Evolutionary conservation across 1,140 invertebrate species (phyloP).

Genomic region (Drosophila aff.): DNA sequence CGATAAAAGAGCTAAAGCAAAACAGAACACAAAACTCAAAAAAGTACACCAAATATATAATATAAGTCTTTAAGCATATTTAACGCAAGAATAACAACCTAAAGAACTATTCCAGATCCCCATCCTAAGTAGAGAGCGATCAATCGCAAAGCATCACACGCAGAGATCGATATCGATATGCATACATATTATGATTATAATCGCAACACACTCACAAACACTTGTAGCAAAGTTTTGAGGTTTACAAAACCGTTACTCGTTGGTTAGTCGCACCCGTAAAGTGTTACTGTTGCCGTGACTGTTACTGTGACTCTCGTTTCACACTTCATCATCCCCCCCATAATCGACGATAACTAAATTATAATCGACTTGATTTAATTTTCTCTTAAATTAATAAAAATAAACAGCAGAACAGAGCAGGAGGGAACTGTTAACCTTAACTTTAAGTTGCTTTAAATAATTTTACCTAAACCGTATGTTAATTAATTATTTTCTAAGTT

Average conservation of each 20-base stretch:
- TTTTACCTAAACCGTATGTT: constrained; percentile 53
- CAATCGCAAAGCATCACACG: constrained; percentile 49
- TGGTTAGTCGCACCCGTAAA: constrained; percentile 50
- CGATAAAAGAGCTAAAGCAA: constrained; percentile 37
- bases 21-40: constrained; percentile 56
- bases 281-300: constrained; percentile 48
- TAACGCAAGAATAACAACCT: constrained; percentile 43
- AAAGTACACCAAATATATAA: constrained; percentile 58
- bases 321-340: constrained; percentile 27
- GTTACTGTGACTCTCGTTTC: constrained; percentile 49
- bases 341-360: constrained; percentile 37
- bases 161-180: constrained; percentile 33
- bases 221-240: constrained; percentile 50
- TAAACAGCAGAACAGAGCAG: constrained; percentile 10
- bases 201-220: constrained; percentile 14
- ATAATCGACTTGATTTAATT: constrained; percentile 43
- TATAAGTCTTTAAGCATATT: constrained; percentile 57
- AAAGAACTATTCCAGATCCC: constrained; percentile 35
- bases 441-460: constrained; percentile 54
- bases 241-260: constrained; percentile 54
- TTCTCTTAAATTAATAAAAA: constrained; percentile 18
- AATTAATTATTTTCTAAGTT: constrained; percentile 48
- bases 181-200: constrained; percentile 38
- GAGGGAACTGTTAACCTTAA: constrained; percentile 44
- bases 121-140: constrained; percentile 47